Conservation (phyloP, 2,888 invertebrate species). For the Punctoribates punctum region DNA sequence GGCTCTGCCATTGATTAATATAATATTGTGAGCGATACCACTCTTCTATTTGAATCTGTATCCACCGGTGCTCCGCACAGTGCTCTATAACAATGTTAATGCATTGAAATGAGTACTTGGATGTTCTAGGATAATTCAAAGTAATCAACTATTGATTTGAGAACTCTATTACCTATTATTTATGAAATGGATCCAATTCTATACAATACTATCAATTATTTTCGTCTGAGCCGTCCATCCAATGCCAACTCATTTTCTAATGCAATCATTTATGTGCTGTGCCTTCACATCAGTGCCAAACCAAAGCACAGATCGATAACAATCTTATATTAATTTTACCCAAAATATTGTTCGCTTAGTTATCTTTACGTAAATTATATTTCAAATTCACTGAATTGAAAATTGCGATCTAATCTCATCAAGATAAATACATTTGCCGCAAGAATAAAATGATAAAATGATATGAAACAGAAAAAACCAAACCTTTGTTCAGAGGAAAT, state of each 20-base stretch:
- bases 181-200: conserved; percentile 21
- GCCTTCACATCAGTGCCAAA: not conserved
- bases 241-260: not conserved
- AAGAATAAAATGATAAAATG: too few relatives aligned
- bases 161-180: conserved; percentile 30
- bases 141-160: conserved; percentile 33
- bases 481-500: too few relatives aligned
- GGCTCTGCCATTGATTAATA: conserved; percentile 10
- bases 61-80: not conserved
- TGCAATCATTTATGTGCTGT: not conserved
- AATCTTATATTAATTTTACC: not conserved
- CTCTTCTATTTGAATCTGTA: not conserved
- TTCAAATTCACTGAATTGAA: not conserved
- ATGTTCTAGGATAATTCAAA: conserved; percentile 14
- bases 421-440: too few relatives aligned
- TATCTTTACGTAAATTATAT: too few relatives aligned
- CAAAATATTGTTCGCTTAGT: too few relatives aligned
- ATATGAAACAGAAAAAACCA: too few relatives aligned
- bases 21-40: not conserved
- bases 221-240: not conserved
- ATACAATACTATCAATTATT: conserved; percentile 12
- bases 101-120: not conserved
- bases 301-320: conserved; percentile 3
- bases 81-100: not conserved
- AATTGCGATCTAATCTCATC: too few relatives aligned